Evolutionary conservation across 2,113 vertebrate species (phyloP), one percentile per base, ranked within the genome.

Genomic region (Vanacampus margaritifer): DNA sequence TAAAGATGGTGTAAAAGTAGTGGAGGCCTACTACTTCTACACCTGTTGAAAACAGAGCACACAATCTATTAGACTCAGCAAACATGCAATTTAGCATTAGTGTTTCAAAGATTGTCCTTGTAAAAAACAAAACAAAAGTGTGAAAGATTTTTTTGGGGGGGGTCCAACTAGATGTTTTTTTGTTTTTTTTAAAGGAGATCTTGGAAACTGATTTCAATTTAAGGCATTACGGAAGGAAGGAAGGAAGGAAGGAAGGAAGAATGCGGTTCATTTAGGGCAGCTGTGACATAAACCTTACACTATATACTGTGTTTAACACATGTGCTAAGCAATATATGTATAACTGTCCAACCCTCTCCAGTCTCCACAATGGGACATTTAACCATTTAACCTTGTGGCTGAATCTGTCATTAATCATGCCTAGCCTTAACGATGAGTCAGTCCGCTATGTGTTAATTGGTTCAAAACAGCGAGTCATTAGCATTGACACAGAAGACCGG

Each of bases 391-490:
- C 54, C 54, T 16, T 26, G 1, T 57, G 54, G 13, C 16, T 16
- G 26, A 57, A 16, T 14, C 54, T 17, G 16, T 35, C 26, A 57
- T 57, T 32, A 32, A 57, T 57, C 54, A 57, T 35, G 26, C 16
- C 54, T 16, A 32, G 13, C 23, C 26, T 28, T 57, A 13, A 6
- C 13, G 54, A 19, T 32, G 54, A 57, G 54, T 57, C 54, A 17
- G 26, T 57, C 51, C 1, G n/a, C 54, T 26, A 57, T 32, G 28
- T 57, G 26, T 28, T 57, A 57, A 57, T 17, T 57, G 54, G 54
- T 57, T 57, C 54, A 57, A 57, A 57, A 57, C 26, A 28, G 14
- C 6, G 54, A 57, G 54, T 57, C 54, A 57, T 57, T 57, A 57
- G 24, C 54, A 19, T 32, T 57, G 26, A 57, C 16, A 32, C 13